Evolutionary conservation across 2,888 invertebrate species (phyloP), one percentile per base, ranked within the genome.

Genomic region (Eristalis tenax): DNA sequence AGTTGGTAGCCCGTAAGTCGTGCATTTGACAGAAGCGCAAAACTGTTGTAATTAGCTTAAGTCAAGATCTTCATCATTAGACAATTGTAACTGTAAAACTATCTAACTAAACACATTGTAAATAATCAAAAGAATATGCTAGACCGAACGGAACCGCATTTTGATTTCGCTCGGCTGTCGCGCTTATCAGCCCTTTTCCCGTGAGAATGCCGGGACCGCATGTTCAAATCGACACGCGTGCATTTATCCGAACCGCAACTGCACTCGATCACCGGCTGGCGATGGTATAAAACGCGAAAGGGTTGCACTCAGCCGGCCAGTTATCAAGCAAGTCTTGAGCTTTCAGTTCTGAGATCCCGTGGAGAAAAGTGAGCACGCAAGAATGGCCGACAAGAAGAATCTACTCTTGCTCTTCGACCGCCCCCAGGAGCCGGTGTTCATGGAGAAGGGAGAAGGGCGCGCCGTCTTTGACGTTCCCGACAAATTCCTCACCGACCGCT

Each of bases 381-480:
- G 75, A n/a, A 91, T 92, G 92, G 90, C 92, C 50, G 90, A 93
- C 75, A 95, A 94, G 90, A 92, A 94, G n/a, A 94, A 95, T 90
- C 92, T 96, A 13, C 92, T 96, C 89, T 92, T 95, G 90, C 94
- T 97, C 89, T 96, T 96, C 93, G 96, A 97, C 90, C 95, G 96
- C 56, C 96, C 97, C 11, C 94, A 94, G 86, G 97, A 97, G 92
- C 97, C 97, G 0, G 94, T 96, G 81, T 97, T 96, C 93, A 95
- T 96, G 93, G 95, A 95, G 88, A 97, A 97, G 92, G 96, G 96
- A 2, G 94, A 95, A 0, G 93, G 94, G 0, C 94, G 94, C 66
- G 92, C 94, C 0, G 94, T 94, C 38, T 95, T 96, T 90, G 94
- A 96, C 89, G 91, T 96, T 5, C 96, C 96, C 0, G 92, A 94